A percentile compares a stretch with the other conserved stretches of the same genome.
These are phyloP conservation scores for Thunnus thynnus DNA, from an alignment of 2,113 vertebrate species.

Conservation along the genomic window DNA sequence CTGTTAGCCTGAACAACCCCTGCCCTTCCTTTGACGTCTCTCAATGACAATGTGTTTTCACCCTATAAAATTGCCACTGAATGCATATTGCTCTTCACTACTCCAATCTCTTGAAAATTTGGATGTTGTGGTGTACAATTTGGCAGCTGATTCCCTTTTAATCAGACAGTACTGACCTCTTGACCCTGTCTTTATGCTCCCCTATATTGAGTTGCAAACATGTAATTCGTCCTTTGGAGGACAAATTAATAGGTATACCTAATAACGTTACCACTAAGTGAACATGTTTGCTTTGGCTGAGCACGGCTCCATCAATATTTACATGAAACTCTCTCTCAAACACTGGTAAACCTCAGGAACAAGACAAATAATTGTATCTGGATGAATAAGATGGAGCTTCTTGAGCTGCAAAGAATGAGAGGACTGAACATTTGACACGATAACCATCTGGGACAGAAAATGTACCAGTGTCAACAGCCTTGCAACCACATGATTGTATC, in stretches of 20 bases:
- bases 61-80: conserved; percentile 21
- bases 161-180: conserved; percentile 1
- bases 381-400: conserved; percentile 2
- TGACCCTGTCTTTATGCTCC: neutral
- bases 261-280: no score
- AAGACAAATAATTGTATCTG: neutral
- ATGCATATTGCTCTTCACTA: conserved; percentile 16
- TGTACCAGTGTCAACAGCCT: conserved; percentile 58
- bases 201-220: neutral
- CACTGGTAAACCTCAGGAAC: neutral
- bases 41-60: conserved; percentile 33
- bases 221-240: neutral
- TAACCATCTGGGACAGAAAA: conserved; percentile 64
- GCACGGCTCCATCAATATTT: neutral
- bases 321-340: neutral
- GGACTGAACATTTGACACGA: conserved; percentile 34
- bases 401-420: conserved; percentile 1
- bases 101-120: conserved; percentile 10
- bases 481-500: conserved; percentile 64
- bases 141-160: neutral
- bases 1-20: conserved; percentile 25
- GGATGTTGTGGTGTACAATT: neutral
- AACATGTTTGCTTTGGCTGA: no score
- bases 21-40: conserved; percentile 42
- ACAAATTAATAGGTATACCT: no score